These are phyloP conservation scores for Syrphus vitripennis DNA, from an alignment of 2,888 invertebrate genomes.

Conservation along the genomic window DNA sequence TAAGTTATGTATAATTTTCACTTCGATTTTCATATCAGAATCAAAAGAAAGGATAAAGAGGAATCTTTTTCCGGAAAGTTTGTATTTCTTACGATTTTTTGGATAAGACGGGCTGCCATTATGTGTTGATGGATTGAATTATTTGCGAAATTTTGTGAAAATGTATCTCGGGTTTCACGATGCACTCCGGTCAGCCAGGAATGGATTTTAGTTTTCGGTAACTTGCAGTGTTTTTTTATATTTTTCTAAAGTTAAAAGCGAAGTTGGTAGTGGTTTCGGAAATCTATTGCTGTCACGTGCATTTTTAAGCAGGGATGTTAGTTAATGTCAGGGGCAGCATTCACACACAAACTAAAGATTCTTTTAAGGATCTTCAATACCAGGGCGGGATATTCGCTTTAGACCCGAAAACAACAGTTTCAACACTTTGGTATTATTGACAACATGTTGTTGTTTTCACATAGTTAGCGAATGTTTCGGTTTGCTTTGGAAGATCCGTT, in stretches of 20 bases:
- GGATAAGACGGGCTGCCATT: slow-evolving; percentile 81
- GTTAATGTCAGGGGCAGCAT: neutral
- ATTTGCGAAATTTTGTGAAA: neutral
- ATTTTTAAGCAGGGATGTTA: slow-evolving; percentile 18
- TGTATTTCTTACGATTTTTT: slow-evolving; percentile 79
- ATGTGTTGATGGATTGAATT: neutral
- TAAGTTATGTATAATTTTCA: neutral
- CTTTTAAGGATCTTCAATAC: too few species aligned
- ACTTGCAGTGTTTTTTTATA: neutral
- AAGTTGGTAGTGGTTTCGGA: slow-evolving; percentile 39
- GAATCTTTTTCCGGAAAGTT: neutral
- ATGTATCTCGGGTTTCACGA: slow-evolving; percentile 22
- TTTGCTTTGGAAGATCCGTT: too few species aligned
- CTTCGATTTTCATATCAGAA: neutral
- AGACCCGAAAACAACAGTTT: too few species aligned
- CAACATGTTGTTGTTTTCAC: too few species aligned
- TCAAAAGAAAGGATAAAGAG: neutral
- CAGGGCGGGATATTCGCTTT: too few species aligned
- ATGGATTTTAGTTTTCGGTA: slow-evolving; percentile 24
- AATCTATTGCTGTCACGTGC: slow-evolving; percentile 53
- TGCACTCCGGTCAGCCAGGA: slow-evolving; percentile 37
- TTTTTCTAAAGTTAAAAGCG: slow-evolving; percentile 24
- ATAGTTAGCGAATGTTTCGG: too few species aligned
- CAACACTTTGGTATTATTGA: too few species aligned
- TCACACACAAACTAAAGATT: too few species aligned